phyloP scores from a whole-genome alignment of 2,888 invertebrate species.

The Spisula subtruncata region DNA sequence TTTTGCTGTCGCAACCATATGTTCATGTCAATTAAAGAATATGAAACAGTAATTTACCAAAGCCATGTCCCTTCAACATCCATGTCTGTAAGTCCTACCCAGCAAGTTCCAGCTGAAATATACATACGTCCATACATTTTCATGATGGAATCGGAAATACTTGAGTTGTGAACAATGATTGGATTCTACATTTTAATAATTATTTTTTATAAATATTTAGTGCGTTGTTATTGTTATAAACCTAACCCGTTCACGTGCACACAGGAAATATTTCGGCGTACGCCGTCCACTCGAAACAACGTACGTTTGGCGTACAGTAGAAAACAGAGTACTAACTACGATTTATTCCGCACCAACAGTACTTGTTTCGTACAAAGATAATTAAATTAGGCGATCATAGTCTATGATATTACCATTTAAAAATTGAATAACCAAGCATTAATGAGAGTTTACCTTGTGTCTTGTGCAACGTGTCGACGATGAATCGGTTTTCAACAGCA shows the following conservation, averaged over 20 bases:
- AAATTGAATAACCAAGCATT: not conserved
- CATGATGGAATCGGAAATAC: not conserved
- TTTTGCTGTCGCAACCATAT: no score
- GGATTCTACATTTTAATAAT: not conserved
- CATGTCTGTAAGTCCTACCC: slow-evolving; percentile 18
- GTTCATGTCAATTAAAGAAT: no score
- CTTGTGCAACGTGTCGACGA: not conserved
- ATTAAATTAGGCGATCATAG: no score
- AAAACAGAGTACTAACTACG: no score
- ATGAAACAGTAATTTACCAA: not conserved
- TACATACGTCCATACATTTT: not conserved
- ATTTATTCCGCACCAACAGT: not conserved
- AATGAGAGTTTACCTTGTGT: slow-evolving; percentile 11
- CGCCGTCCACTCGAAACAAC: no score
- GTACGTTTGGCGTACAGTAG: no score
- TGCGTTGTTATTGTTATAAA: no score
- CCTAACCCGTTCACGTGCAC: no score
- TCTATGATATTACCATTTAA: not conserved
- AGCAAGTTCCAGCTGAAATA: slow-evolving; percentile 9
- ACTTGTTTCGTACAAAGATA: not conserved
- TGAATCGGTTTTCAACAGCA: not conserved
- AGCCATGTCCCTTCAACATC: slow-evolving; percentile 23
- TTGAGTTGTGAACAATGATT: not conserved
- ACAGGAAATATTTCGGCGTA: no score
- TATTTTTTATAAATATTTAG: no score